phyloP scores from a whole-genome alignment of 1,140 invertebrate genomes.

The Pseudomyrmex sp. region DNA sequence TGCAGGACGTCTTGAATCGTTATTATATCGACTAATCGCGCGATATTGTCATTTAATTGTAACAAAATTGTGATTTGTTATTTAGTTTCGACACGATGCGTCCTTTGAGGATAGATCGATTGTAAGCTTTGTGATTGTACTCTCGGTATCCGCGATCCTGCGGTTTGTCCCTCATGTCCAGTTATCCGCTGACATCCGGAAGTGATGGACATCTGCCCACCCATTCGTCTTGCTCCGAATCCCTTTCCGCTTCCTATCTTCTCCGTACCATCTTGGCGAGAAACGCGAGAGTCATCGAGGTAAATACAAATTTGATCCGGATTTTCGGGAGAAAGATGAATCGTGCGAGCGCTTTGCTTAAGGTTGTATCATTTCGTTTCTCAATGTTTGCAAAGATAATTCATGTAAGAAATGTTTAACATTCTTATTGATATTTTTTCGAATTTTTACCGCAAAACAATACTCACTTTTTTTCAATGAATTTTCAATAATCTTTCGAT shows the following conservation, averaged over 20 bases:
- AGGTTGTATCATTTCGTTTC: background rate
- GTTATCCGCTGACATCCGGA: constrained; percentile 31
- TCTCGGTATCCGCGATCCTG: constrained; percentile 24
- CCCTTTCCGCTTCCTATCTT: background rate
- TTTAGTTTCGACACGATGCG: background rate
- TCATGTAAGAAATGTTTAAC: too few species aligned
- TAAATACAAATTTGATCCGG: constrained; percentile 9
- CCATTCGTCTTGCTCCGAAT: constrained; percentile 2
- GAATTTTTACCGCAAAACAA: too few species aligned
- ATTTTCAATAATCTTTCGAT: too few species aligned
- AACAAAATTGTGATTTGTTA: background rate
- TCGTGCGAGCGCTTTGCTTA: background rate
- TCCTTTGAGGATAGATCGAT: background rate
- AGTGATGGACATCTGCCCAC: constrained; percentile 52
- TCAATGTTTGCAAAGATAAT: background rate
- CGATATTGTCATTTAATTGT: background rate
- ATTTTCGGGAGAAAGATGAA: constrained; percentile 22
- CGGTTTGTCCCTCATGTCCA: constrained; percentile 20
- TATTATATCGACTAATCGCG: too few species aligned
- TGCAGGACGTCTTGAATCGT: too few species aligned
- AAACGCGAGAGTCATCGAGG: background rate
- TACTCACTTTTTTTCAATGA: too few species aligned
- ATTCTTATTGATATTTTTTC: too few species aligned
- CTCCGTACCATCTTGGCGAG: background rate
- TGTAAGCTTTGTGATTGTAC: constrained; percentile 58